Conservation (phyloP, 92 coral and sea anemone species). For the Epizoanthus rinbou region DNA sequence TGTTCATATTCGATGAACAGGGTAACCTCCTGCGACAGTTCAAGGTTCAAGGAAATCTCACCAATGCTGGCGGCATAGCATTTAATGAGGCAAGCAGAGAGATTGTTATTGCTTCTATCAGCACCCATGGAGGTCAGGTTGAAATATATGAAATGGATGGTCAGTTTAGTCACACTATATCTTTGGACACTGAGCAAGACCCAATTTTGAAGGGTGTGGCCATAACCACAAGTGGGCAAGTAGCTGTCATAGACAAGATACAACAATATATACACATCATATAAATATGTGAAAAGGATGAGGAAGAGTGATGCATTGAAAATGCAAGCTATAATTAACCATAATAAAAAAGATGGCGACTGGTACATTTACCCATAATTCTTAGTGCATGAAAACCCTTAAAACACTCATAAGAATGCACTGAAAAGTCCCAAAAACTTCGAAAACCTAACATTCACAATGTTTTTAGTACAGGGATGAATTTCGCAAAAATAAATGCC, state of each 20-base stretch:
- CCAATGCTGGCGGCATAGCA: constrained; percentile 36
- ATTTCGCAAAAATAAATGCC: too few species aligned
- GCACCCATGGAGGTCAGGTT: constrained; percentile 30
- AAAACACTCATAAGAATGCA: too few species aligned
- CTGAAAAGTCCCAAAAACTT: too few species aligned
- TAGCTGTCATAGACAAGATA: constrained; percentile 16
- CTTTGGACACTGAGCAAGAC: constrained; percentile 26
- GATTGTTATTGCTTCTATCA: constrained; percentile 8
- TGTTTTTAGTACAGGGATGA: too few species aligned
- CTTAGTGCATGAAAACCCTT: too few species aligned
- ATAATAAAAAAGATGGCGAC: too few species aligned
- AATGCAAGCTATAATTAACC: too few species aligned
- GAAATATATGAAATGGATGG: constrained; percentile 20
- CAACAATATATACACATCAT: constrained; percentile 15
- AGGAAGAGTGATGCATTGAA: not conserved
- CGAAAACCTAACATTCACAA: too few species aligned
- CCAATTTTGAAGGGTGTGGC: constrained; percentile 30
- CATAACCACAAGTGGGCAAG: constrained; percentile 14
- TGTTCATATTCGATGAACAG: constrained; percentile 24
- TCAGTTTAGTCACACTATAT: constrained; percentile 5
- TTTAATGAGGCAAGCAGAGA: not conserved
- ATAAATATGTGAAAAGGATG: not conserved
- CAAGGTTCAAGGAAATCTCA: constrained; percentile 18
- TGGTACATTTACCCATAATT: too few species aligned
- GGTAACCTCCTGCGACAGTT: constrained; percentile 19